Conservation (phyloP, 2,113 vertebrate species). For the Turnix velox region DNA sequence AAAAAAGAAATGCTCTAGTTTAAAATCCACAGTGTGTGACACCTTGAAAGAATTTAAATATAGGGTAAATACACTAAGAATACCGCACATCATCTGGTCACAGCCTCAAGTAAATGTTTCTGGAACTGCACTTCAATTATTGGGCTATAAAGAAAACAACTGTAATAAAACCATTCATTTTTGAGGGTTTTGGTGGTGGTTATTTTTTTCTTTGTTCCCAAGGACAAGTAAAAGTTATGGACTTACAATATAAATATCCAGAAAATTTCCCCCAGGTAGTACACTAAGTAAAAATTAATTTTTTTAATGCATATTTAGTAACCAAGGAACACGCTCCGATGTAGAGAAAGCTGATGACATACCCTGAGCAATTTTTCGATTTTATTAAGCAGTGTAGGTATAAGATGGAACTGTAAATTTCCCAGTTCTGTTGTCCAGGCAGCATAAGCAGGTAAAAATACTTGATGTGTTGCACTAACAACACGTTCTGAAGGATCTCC, state of each 20-base stretch:
- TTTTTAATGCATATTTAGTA: neutral
- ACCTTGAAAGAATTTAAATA: neutral
- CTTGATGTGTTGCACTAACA: conserved; percentile 93
- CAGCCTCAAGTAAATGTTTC: neutral
- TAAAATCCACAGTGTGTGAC: neutral
- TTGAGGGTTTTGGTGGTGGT: accelerated
- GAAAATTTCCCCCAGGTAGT: neutral
- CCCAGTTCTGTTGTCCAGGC: conserved; percentile 96
- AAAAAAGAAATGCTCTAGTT: neutral
- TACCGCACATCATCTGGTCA: neutral
- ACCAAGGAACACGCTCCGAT: neutral
- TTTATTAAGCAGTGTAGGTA: conserved; percentile 90
- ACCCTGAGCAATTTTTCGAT: conserved; percentile 95
- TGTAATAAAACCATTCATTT: neutral
- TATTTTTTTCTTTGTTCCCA: neutral
- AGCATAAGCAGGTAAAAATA: conserved; percentile 96
- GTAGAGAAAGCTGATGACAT: conserved; percentile 2
- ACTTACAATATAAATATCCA: neutral
- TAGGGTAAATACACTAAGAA: neutral
- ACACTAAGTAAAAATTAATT: neutral
- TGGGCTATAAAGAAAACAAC: neutral
- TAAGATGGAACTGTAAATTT: conserved; percentile 87
- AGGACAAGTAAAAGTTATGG: neutral
- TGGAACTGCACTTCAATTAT: neutral
- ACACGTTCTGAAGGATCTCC: conserved; percentile 94